These are phyloP conservation scores for Tauraco hartlaubi DNA, from an alignment of 2,797 vertebrate genomes.

Conservation along the genomic window DNA sequence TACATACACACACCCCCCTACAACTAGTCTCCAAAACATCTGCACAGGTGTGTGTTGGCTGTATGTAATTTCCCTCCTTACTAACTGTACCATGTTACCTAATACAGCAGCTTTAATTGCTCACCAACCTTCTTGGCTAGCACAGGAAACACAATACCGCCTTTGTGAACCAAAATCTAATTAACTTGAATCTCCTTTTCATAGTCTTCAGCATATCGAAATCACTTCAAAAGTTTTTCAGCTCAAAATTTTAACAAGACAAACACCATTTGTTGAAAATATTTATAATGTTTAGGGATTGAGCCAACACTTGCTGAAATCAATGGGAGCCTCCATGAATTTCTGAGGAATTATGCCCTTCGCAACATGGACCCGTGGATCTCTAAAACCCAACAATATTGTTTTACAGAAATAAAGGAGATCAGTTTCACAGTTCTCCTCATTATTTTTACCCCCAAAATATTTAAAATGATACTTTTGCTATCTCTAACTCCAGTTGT, in stretches of 20 bases:
- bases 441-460: not conserved
- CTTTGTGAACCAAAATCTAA: constrained; percentile 4
- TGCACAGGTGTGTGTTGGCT: not conserved
- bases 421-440: not conserved
- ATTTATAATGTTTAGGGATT: not conserved
- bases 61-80: not conserved
- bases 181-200: constrained; percentile 4
- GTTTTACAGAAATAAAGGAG: not conserved
- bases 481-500: not conserved
- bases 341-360: not conserved
- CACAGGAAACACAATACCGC: not conserved
- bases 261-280: not conserved
- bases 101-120: not conserved
- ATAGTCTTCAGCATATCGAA: not conserved
- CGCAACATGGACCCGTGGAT: not conserved
- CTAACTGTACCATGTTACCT: not conserved
- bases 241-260: not conserved
- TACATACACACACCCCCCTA: not conserved
- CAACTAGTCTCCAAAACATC: not conserved
- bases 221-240: not conserved
- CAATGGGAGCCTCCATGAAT: not conserved
- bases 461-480: not conserved
- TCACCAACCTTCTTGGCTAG: not conserved
- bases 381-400: not conserved
- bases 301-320: not conserved